Conservation (phyloP, 2,797 vertebrate species). For the Arnoldichthys spilopterus region DNA sequence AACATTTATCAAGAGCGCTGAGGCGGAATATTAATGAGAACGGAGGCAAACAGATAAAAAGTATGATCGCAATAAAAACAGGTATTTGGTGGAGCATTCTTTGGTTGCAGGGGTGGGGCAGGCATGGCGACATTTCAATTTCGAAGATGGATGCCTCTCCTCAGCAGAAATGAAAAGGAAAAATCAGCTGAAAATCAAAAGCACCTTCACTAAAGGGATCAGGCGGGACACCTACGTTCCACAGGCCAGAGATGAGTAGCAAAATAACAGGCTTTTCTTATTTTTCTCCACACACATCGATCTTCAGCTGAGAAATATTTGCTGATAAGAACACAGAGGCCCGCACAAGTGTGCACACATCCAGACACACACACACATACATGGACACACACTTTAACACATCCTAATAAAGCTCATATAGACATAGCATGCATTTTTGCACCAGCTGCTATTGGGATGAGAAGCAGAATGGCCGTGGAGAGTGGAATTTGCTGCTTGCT, state of each 20-base stretch:
- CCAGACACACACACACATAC: neutral
- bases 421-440: neutral
- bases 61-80: slow-evolving; percentile 66
- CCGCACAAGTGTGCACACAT: no score
- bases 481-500: neutral
- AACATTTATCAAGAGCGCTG: slow-evolving; percentile 28
- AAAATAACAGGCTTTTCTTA: slow-evolving; percentile 61
- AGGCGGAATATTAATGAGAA: slow-evolving; percentile 47
- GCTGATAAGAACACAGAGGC: slow-evolving; percentile 62
- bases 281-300: slow-evolving; percentile 62
- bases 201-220: slow-evolving; percentile 59
- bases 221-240: slow-evolving; percentile 51
- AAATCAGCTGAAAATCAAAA: slow-evolving; percentile 60
- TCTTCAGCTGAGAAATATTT: slow-evolving; percentile 58
- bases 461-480: neutral
- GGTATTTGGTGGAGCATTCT: slow-evolving; percentile 66
- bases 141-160: slow-evolving; percentile 80
- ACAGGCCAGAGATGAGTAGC: slow-evolving; percentile 63
- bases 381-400: slow-evolving; percentile 7
- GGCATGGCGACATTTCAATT: slow-evolving; percentile 82
- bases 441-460: slow-evolving; percentile 3
- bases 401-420: slow-evolving; percentile 5
- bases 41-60: slow-evolving; percentile 54
- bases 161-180: slow-evolving; percentile 72
- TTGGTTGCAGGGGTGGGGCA: slow-evolving; percentile 76